Conservation (phyloP, 2,113 vertebrate species). For the Hiodon alosoides region DNA sequence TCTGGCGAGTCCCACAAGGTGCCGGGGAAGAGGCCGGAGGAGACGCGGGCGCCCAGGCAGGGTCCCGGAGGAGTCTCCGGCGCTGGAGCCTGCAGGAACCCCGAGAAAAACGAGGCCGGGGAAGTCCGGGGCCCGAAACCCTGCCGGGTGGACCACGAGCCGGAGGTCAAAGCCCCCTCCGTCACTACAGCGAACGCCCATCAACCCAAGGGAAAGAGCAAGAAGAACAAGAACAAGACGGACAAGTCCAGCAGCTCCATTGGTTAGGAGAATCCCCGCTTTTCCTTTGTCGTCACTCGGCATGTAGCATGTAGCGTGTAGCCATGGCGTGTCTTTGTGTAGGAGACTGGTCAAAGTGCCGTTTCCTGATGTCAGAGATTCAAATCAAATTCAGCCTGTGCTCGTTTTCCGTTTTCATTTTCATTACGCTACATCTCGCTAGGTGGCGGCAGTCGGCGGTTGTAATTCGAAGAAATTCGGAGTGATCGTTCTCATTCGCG, state of each 20-base stretch:
- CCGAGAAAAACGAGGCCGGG: constrained; percentile 65
- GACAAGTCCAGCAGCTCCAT: constrained; percentile 78
- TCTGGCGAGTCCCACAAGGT: constrained; percentile 45
- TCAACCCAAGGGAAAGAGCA: constrained; percentile 81
- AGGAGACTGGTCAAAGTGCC: no score
- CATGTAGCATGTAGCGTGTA: no score
- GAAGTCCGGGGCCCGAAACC: constrained; percentile 37
- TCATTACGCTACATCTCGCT: not conserved
- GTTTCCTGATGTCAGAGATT: not conserved
- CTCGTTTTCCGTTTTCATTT: not conserved
- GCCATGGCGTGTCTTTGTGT: no score
- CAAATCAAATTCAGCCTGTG: not conserved
- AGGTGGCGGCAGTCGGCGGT: not conserved
- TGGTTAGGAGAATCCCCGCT: constrained; percentile 61
- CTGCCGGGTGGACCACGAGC: constrained; percentile 49
- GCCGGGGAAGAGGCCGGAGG: constrained; percentile 55
- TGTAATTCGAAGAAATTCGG: not conserved
- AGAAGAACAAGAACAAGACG: constrained; percentile 85
- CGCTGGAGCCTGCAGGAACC: constrained; percentile 42
- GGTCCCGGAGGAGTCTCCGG: constrained; percentile 47
- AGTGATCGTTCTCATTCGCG: no score
- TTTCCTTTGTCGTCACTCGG: not conserved
- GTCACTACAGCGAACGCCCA: constrained; percentile 54
- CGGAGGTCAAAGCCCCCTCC: constrained; percentile 45
- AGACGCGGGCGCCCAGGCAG: constrained; percentile 54